phyloP scores from a whole-genome alignment of 2,113 vertebrate genomes.

The Embiotoca jacksoni region DNA sequence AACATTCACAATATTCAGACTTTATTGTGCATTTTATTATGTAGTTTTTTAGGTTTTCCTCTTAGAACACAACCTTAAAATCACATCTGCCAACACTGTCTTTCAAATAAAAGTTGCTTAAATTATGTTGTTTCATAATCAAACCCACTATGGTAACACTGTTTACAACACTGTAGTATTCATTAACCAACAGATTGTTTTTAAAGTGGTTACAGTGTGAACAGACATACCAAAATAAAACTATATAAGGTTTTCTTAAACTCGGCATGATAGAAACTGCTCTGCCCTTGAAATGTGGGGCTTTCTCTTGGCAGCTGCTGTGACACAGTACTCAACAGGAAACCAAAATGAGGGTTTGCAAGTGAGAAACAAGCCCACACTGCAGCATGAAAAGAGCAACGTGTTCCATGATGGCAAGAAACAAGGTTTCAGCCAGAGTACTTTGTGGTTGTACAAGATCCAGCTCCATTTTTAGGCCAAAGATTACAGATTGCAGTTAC shows the following conservation, averaged over 20 bases:
- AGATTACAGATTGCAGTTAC: constrained; percentile 24
- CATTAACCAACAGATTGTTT: constrained; percentile 5
- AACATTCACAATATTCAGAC: too few relatives aligned
- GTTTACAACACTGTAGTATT: not conserved
- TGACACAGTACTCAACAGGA: constrained; percentile 69
- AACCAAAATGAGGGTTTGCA: constrained; percentile 68
- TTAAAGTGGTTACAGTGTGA: not conserved
- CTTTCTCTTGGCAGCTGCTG: constrained; percentile 49
- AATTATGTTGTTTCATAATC: not conserved
- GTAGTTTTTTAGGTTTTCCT: not conserved
- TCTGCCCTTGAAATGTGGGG: constrained; percentile 35
- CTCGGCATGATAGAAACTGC: constrained; percentile 20
- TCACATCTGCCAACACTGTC: not conserved
- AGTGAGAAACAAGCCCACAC: constrained; percentile 66
- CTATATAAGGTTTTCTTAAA: constrained; percentile 28
- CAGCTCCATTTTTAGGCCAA: constrained; percentile 29
- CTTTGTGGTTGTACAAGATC: constrained; percentile 30
- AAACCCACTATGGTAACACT: not conserved
- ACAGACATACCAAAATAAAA: constrained; percentile 20
- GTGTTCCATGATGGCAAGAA: constrained; percentile 63
- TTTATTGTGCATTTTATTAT: accelerated
- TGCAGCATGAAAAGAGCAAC: constrained; percentile 36
- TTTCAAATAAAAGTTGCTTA: not conserved
- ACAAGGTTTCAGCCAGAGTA: constrained; percentile 39
- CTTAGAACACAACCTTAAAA: not conserved